phyloP scores from a whole-genome alignment of 1,140 invertebrate species.

The Hyposmocoma kahamanoa region DNA sequence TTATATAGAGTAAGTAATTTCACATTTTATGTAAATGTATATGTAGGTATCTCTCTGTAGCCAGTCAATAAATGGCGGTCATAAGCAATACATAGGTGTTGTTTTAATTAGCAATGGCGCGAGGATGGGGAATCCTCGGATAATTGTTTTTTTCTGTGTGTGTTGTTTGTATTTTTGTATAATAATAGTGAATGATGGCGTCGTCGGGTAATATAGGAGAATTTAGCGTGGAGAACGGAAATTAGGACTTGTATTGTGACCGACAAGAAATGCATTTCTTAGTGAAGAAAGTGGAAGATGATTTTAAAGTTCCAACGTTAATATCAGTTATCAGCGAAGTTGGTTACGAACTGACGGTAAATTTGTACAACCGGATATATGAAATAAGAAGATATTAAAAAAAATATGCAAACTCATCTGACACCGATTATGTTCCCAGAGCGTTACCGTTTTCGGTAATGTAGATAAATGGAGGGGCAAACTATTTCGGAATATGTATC shows the following conservation, averaged over 20 bases:
- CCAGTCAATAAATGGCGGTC: background rate
- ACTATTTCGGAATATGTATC: conserved; percentile 3
- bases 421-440: background rate
- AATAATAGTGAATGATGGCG: background rate
- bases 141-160: background rate
- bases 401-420: background rate
- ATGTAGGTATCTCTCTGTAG: background rate
- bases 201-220: background rate
- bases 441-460: background rate
- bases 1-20: no score
- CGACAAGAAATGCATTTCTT: background rate
- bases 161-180: background rate
- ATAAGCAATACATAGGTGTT: background rate
- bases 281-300: background rate
- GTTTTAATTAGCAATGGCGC: background rate
- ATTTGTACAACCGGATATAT: background rate
- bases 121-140: background rate
- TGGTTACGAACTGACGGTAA: background rate
- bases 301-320: background rate
- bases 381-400: background rate
- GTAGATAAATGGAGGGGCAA: background rate
- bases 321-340: background rate
- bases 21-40: background rate
- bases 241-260: background rate
- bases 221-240: background rate